phyloP scores from a whole-genome alignment of 1,140 invertebrate species.

The Paracyclopina nana region DNA sequence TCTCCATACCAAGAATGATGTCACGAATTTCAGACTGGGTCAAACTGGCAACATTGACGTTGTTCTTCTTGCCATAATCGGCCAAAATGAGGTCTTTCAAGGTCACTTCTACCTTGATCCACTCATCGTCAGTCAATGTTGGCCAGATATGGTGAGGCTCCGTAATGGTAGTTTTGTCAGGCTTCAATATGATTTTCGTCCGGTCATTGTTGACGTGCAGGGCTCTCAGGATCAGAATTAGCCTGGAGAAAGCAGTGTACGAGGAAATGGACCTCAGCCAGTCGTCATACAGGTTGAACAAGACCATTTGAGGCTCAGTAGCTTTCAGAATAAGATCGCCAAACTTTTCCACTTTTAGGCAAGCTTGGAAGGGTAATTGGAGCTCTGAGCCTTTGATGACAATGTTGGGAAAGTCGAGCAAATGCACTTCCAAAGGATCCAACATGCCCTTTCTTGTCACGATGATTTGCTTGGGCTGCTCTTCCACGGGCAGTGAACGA shows the following conservation, averaged over 20 bases:
- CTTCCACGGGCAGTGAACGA: conserved; percentile 93
- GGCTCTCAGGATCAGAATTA: conserved; percentile 88
- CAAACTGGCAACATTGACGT: conserved; percentile 94
- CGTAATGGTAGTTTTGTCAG: conserved; percentile 95
- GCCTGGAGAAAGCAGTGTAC: conserved; percentile 86
- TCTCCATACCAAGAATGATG: conserved; percentile 99
- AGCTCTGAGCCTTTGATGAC: conserved; percentile 98
- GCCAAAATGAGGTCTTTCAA: conserved; percentile 95
- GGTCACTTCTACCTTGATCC: conserved; percentile 97
- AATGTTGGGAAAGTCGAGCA: conserved; percentile 98
- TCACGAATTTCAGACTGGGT: conserved; percentile 98
- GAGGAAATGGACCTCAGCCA: conserved; percentile 95
- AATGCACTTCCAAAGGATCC: conserved; percentile 93
- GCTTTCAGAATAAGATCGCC: conserved; percentile 97
- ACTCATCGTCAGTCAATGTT: conserved; percentile 86
- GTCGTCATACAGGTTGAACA: conserved; percentile 98
- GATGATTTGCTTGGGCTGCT: conserved; percentile 99
- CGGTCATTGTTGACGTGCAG: conserved; percentile 97
- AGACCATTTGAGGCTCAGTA: conserved; percentile 97
- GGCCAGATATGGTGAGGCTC: conserved; percentile 99
- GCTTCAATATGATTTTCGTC: conserved; percentile 93
- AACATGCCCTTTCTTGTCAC: conserved; percentile 98
- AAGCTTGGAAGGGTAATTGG: conserved; percentile 96
- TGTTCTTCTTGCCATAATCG: conserved; percentile 99
- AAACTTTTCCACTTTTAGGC: conserved; percentile 97